A percentile compares a stretch with the other conserved stretches of the same genome.
These are phyloP conservation scores for Tauraco erythrolophus DNA, from an alignment of 2,113 vertebrate species.

Conservation along the genomic window DNA sequence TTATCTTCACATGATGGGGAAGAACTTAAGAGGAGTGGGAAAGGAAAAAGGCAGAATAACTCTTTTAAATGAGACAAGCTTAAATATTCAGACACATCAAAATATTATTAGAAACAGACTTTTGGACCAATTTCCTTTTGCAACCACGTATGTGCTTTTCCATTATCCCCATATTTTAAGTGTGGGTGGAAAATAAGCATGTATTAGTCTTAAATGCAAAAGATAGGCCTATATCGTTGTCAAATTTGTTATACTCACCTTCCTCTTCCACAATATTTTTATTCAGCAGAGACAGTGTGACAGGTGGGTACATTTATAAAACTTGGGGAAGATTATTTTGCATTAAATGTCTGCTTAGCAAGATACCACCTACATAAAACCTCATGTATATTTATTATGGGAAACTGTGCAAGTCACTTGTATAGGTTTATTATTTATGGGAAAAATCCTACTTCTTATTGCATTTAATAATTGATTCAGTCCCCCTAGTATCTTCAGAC, in stretches of 20 bases:
- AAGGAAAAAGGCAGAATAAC: neutral
- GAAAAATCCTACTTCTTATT: neutral
- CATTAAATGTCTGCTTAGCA: neutral
- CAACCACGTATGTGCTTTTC: neutral
- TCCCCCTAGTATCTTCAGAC: neutral
- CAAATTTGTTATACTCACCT: neutral
- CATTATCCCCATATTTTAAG: neutral
- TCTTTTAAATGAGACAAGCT: neutral
- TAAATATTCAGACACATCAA: neutral
- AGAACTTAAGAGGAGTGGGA: neutral
- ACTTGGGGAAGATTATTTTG: neutral
- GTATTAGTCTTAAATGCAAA: neutral
- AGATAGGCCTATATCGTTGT: neutral
- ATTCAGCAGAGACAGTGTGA: neutral
- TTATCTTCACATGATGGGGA: neutral
- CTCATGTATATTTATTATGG: neutral
- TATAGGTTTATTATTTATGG: neutral
- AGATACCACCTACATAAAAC: neutral
- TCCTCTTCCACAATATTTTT: neutral
- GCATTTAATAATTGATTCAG: neutral
- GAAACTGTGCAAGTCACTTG: neutral
- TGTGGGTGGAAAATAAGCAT: conserved; percentile 6
- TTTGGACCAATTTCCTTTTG: conserved; percentile 4
- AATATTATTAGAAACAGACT: conserved; percentile 33
- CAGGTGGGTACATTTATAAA: neutral